Base-by-base conservation (phyloP, 2,888 invertebrate genomes). In the Polymixis flavicincta region DNA sequence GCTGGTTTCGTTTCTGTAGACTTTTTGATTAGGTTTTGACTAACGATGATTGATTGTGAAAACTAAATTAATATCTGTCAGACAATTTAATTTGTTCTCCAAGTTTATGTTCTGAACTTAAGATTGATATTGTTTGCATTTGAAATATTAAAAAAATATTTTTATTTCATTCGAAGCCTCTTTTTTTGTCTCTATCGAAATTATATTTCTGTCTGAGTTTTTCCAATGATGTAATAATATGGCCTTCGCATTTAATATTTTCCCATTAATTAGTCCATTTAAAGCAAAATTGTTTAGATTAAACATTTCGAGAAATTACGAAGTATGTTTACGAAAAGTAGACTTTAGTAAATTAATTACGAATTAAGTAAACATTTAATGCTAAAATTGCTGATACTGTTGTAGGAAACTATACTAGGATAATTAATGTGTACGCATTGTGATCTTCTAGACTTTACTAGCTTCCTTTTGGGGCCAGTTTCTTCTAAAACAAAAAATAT, bases 381-480 rank as follows among this genome's bases (percentile, higher is more conserved):
- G 68, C 45, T 67, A 74, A 65, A 61, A 59, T 81, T 72, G 66
- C 84, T 76, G 61, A 76, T 67, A 71, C 37, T 69, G 48, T 77
- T 71, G 69, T 84, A 77, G 78, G 55, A 57, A 64, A 63, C 48
- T 76, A 42, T 67, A 19, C n/a, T 75, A 74, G 60, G 37, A 65
- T 72, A 67, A 55, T 75, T 73, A 69, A 75, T 60, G 28, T 94
- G 92, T 93, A 92, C 89, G 92, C 94, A 94, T 92, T 95, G 95
- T 96, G 95, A 95, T 96, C 95, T 95, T 95, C 92, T 95, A 96
- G 94, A 85, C 83, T 86, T 92, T 88, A 89, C 89, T 81, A 69
- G 74, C 70, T 81, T 89, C 86, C 87, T 88, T 89, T 89, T 84
- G 87, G 89, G 90, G 87, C 89, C 91, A 89, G 90, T 92, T 84